Percentiles rank a stretch among this genome's conserved stretches.
phyloP scores from a whole-genome alignment of 2,113 vertebrate species.

The Pseudonaja textilis region DNA sequence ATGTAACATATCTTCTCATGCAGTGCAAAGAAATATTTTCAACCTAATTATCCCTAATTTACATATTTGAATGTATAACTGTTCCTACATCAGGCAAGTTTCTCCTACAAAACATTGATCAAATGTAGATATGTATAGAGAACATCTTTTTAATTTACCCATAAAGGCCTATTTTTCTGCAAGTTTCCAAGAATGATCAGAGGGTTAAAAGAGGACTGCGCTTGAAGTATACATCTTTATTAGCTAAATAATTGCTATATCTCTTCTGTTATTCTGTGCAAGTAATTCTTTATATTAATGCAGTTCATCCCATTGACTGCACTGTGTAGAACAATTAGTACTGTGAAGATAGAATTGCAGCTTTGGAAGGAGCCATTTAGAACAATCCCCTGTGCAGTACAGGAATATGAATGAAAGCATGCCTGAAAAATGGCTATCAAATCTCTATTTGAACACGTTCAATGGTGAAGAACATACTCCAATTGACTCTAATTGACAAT shows the following conservation, averaged over 20 bases:
- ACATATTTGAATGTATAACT: neutral
- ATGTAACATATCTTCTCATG: neutral
- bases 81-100: neutral
- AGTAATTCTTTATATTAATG: neutral
- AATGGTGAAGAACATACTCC: too few relatives aligned
- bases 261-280: neutral
- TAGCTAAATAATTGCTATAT: neutral
- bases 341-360: neutral
- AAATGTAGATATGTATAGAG: neutral
- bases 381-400: neutral
- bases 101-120: neutral
- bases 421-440: neutral
- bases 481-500: neutral
- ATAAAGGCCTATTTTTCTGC: neutral
- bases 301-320: neutral
- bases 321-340: neutral
- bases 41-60: neutral
- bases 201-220: neutral
- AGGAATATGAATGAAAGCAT: neutral
- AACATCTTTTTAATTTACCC: neutral
- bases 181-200: neutral
- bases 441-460: neutral
- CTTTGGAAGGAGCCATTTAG: neutral
- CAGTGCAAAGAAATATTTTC: neutral
- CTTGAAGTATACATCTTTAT: neutral